Base-by-base conservation (phyloP, 1,140 invertebrate genomes). In the Ceratina calcarata region DNA sequence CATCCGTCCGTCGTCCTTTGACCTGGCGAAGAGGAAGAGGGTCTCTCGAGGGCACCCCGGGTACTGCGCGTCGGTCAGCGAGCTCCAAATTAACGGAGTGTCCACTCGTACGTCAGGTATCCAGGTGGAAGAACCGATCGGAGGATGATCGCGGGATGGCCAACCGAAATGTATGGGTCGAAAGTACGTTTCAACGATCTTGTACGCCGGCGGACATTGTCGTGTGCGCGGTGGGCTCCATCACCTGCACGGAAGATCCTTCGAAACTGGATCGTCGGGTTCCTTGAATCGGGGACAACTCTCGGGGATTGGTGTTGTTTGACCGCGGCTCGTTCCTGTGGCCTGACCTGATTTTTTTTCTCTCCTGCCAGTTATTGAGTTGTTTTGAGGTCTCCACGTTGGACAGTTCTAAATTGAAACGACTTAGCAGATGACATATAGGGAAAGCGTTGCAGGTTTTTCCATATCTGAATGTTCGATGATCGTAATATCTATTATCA, bases 1-100 rank as follows among this genome's bases (percentile, higher is more conserved):
- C 74, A 77, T 68, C 6, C 57, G 55, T 57, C 37, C 53, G 53
- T 12, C 22, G 66, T 83, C 75, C 70, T 65, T 73, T 69, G 75
- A 58, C 6, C 51, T 13, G 67, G 16, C 37, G 24, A 32, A 51
- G 6, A 3, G 10, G 16, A 58, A 61, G 24, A 27, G 49, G 64
- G 53, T 24, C 22, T 24, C 16, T 20, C 24, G 16, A 13, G 37
- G 71, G 53, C 72, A 57, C 70, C 66, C 83, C 55, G 79, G 32
- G 22, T 55, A 68, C 62, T 80, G 55, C 81, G 32, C 45, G 76
- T 57, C 55, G 80, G 80, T 86, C 57, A 18, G 49, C 51, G 13
- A 68, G 83, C 68, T 86, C 85, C 87, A 90, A 92, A 92, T 92
- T 91, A 91, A 90, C 90, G 83, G 70, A 83, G 68, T 89, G 88